These are phyloP conservation scores for Corticium candelabrum DNA, from an alignment of 37 sponge, comb jelly and placozoan genomes.

Conservation along the genomic window DNA sequence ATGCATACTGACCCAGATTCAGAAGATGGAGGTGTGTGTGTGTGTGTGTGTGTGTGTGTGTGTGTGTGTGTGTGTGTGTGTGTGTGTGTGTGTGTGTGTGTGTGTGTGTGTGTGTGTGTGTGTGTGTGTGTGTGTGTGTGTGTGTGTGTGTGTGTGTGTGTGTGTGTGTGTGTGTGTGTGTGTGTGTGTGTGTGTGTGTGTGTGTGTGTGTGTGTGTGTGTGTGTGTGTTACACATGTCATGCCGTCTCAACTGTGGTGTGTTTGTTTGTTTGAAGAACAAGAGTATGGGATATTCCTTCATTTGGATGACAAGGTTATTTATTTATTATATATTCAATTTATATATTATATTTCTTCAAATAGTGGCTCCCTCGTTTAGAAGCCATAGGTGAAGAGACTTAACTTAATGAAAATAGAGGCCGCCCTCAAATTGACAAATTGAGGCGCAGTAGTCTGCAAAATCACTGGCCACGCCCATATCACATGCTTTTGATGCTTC, in stretches of 20 bases:
- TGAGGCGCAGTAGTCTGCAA: too few species aligned
- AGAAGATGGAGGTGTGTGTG: slow-evolving; percentile 1
- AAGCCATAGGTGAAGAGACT: too few species aligned
- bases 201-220: slow-evolving; percentile 2
- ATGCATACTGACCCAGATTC: slow-evolving; percentile 47
- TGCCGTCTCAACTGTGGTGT: slow-evolving; percentile 10
- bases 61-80: not conserved
- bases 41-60: not conserved
- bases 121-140: slow-evolving; percentile 3
- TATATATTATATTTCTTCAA: too few species aligned
- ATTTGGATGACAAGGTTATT: not conserved
- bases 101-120: slow-evolving; percentile 15
- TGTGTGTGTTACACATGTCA: too few species aligned
- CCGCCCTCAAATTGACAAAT: too few species aligned
- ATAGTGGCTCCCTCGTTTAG: too few species aligned
- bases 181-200: slow-evolving; percentile 16
- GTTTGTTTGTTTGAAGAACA: not conserved
- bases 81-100: slow-evolving; percentile 5
- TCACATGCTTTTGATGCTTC: too few species aligned
- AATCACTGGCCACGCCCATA: too few species aligned
- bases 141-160: slow-evolving; percentile 6
- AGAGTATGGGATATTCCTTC: not conserved
- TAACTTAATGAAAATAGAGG: too few species aligned
- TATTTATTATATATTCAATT: too few species aligned
- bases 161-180: slow-evolving; percentile 17